Conservation (phyloP, 2,113 vertebrate species). For the Phycodurus eques region DNA sequence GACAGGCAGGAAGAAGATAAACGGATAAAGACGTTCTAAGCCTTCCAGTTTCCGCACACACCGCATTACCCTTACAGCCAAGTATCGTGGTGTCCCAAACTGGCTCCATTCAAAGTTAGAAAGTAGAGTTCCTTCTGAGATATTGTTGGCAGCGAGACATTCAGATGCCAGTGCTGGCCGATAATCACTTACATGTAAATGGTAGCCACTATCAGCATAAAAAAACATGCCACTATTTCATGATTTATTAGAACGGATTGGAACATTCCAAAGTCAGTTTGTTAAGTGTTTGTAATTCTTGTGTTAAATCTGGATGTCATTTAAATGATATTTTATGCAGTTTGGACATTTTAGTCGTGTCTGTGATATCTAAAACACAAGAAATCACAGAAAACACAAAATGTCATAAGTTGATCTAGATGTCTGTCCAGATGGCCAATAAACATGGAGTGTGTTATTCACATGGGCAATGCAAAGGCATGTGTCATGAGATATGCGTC, state of each 20-base stretch:
- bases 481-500: constrained; percentile 26
- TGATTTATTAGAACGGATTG: constrained; percentile 13
- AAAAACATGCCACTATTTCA: constrained; percentile 15
- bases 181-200: constrained; percentile 31
- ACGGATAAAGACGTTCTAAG: background rate
- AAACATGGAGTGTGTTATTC: constrained; percentile 55
- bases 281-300: constrained; percentile 28
- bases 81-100: constrained; percentile 12
- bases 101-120: constrained; percentile 10
- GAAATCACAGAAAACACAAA: constrained; percentile 58
- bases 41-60: background rate
- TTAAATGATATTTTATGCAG: constrained; percentile 31
- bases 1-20: background rate
- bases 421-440: constrained; percentile 58
- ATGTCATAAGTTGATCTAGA: constrained; percentile 57
- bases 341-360: constrained; percentile 46
- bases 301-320: constrained; percentile 1
- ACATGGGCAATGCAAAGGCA: background rate
- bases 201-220: constrained; percentile 30
- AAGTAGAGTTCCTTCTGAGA: constrained; percentile 28
- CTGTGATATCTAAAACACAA: constrained; percentile 58
- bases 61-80: constrained; percentile 12
- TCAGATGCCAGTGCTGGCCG: constrained; percentile 34
- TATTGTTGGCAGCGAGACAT: constrained; percentile 24
- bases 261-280: constrained; percentile 3